Conservation (phyloP, 2,113 vertebrate species). For the Istiophorus platypterus region DNA sequence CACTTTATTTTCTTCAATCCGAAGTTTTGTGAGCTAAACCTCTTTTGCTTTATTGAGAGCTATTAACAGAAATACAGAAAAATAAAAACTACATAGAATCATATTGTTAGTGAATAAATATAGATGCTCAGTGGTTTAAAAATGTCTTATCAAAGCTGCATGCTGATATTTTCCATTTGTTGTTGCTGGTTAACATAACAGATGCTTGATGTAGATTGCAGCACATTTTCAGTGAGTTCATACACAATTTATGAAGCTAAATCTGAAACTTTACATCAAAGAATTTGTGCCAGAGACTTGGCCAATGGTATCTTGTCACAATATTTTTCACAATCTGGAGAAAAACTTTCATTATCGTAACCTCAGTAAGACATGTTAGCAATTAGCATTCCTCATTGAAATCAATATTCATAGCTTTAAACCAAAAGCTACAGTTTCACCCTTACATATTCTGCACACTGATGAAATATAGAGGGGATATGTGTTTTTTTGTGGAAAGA, state of each 20-base stretch:
- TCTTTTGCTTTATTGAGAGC: too few species aligned
- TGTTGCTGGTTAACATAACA: constrained; percentile 39
- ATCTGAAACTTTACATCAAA: constrained; percentile 67
- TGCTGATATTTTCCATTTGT: constrained; percentile 36
- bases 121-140: neutral
- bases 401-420: constrained; percentile 21
- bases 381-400: constrained; percentile 29
- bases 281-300: constrained; percentile 5
- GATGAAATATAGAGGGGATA: neutral
- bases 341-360: neutral
- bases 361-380: constrained; percentile 28
- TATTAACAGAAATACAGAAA: neutral
- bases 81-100: neutral
- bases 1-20: too few species aligned
- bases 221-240: constrained; percentile 33
- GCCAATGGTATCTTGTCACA: constrained; percentile 7
- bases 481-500: neutral
- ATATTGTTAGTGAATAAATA: neutral
- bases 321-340: neutral
- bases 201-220: constrained; percentile 46
- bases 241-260: constrained; percentile 63
- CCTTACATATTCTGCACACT: neutral
- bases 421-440: neutral
- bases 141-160: constrained; percentile 17
- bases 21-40: too few species aligned